Base-by-base conservation (phyloP, 2,888 invertebrate genomes). In the Chymomyza caudatula region DNA sequence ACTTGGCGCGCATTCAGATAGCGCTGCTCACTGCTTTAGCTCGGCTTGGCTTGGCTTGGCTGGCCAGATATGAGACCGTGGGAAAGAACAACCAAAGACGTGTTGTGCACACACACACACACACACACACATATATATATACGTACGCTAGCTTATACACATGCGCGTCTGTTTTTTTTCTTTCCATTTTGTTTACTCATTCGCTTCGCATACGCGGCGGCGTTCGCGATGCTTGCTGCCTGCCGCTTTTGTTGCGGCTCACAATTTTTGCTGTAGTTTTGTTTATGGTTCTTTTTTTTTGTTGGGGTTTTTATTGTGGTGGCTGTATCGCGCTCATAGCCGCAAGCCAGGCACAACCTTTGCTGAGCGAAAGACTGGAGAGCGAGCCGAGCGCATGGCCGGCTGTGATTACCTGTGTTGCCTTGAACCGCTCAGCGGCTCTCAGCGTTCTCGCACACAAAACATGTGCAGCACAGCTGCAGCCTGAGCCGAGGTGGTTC, bases 31-130 rank as follows among this genome's bases (percentile, higher is more conserved):
- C 29, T 37, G 29, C 29, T 37, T 37, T 11, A 11, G 29, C 29
- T 8, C 5, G 29, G 29, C 29, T 37, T 11, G 8, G 29, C 29
- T 37, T 37, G 61, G 65, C 67, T 69, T 68, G 71, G 69, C 78
- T 81, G 83, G 87, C 86, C 86, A 89, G 90, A 89, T 89, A 90
- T 89, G 88, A 89, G 88, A 90, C 90, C 90, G 90, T 90, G 90
- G 90, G 90, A 90, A 90, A 88, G 89, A 89, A 88, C 87, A 87
- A 85, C 87, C 85, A 86, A 87, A 88, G 87, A 86, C 86, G 86
- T 85, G 78, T 86, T 79, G 76, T 81, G 68, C 69, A 69, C 61
- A 71, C 54, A 72, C 65, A 74, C 15, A 43, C 63, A 60, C n/a
- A 62, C 64, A 65, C 58, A 51, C 51, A 56, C 20, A 58, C 8